Evolutionary conservation across 2,888 invertebrate genomes (phyloP), one percentile per base, ranked within the genome.

Genomic region (Danaus chrysippus): DNA sequence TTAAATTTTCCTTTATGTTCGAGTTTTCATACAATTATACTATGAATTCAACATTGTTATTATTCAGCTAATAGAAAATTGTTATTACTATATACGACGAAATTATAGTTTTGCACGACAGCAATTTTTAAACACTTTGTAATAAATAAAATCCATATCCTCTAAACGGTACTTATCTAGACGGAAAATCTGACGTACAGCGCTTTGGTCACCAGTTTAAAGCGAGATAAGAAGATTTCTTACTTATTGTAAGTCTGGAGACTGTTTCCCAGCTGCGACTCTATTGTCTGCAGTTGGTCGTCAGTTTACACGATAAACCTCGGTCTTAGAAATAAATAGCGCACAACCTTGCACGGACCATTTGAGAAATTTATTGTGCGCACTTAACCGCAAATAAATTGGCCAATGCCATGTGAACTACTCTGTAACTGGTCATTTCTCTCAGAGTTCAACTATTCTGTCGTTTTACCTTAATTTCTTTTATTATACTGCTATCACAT

Each of bases 381-480:
- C 87, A 88, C 87, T 89, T 89, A 88, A 87, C 87, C 86, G 83
- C 87, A 86, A 87, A 89, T 91, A 89, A 88, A 88, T 89, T 87
- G 87, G 84, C 78, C 77, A 75, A 77, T 77, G 78, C 82, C 81
- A 81, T 82, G 84, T 82, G 83, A 83, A 80, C 77, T 74, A 77
- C 76, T 73, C 74, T 75, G 76, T 77, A 78, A 71, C 73, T 73
- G 68, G 69, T 68, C 74, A 73, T 72, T 78, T 71, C 74, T 76
- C 71, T 71, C 67, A 67, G 70, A 71, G 76, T 73, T 75, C 76
- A 78, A 70, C 72, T 75, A 67, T 62, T 63, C 54, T 67, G 64
- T 68, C 70, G 70, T 73, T 76, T 75, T 67, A 68, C 71, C 70
- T 72, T 75, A 76, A 73, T 60, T 60, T 15, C 19, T 54, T 53